Percentiles rank a stretch among this genome's conserved stretches.
Evolutionary conservation across 2,888 invertebrate genomes (phyloP).

Genomic region (Meiosimyza platycephala): DNA sequence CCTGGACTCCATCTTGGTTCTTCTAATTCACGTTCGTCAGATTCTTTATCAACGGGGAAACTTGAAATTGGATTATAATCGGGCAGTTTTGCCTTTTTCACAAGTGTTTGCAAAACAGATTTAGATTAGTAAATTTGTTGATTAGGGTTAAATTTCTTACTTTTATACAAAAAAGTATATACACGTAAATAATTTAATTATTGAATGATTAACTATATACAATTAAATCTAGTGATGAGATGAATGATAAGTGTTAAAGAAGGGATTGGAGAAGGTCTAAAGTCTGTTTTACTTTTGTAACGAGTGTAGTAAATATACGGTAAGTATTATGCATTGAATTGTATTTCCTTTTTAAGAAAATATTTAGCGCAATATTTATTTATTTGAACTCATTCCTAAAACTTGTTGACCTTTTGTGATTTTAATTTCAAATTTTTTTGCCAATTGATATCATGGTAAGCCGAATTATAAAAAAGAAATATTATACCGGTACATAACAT

Average conservation of each 20-base stretch:
- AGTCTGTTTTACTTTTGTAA: constrained; percentile 12
- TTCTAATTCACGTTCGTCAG: constrained; percentile 73
- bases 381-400: neutral
- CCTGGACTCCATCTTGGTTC: constrained; percentile 95
- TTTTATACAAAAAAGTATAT: neutral
- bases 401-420: constrained; percentile 7
- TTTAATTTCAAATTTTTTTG: constrained; percentile 39
- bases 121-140: constrained; percentile 32
- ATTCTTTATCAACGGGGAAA: constrained; percentile 68
- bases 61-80: constrained; percentile 69
- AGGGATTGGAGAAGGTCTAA: constrained; percentile 29
- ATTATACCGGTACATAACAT: neutral
- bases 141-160: constrained; percentile 38
- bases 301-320: neutral
- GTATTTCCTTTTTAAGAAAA: neutral
- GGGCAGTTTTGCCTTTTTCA: constrained; percentile 68
- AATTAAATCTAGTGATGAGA: constrained; percentile 39
- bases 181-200: constrained; percentile 24
- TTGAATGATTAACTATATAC: constrained; percentile 25
- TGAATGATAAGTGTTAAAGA: constrained; percentile 42
- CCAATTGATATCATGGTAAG: constrained; percentile 35
- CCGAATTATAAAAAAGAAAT: constrained; percentile 16
- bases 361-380: constrained; percentile 1
- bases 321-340: constrained; percentile 1
- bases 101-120: constrained; percentile 37